Percentiles rank a stretch among this genome's conserved stretches.
These are phyloP conservation scores for Rhineura floridana DNA, from an alignment of 2,113 vertebrate genomes.

Conservation along the genomic window DNA sequence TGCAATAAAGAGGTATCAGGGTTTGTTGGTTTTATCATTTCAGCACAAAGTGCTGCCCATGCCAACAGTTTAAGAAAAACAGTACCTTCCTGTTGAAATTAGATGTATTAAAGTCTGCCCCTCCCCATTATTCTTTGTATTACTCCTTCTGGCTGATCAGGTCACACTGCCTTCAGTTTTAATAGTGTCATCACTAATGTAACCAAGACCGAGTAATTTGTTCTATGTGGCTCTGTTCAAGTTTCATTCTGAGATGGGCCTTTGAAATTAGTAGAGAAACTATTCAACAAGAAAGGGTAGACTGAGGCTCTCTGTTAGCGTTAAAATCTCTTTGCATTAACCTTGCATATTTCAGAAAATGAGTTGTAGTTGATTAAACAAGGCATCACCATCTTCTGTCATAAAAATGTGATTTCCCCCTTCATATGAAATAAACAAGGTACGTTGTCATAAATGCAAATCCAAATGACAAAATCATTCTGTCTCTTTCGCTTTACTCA, in stretches of 20 bases:
- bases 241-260: background rate
- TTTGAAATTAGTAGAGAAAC: background rate
- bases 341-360: background rate
- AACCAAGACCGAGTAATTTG: constrained; percentile 25
- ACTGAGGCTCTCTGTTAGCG: background rate
- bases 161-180: background rate
- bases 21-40: background rate
- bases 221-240: background rate
- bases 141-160: constrained; percentile 2
- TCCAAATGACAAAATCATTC: background rate
- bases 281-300: background rate
- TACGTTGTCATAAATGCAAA: background rate
- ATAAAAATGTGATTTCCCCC: background rate
- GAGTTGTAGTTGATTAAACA: background rate
- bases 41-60: background rate
- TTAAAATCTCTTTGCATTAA: background rate
- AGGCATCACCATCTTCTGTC: background rate
- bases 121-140: background rate
- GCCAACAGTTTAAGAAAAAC: background rate
- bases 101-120: background rate
- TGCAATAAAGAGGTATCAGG: background rate
- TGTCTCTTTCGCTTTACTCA: background rate
- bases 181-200: constrained; percentile 31
- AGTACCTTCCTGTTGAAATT: background rate
- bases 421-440: background rate